Evolutionary conservation across 2,113 vertebrate species (phyloP), one percentile per base, ranked within the genome.

Genomic region (Malurus elegans): DNA sequence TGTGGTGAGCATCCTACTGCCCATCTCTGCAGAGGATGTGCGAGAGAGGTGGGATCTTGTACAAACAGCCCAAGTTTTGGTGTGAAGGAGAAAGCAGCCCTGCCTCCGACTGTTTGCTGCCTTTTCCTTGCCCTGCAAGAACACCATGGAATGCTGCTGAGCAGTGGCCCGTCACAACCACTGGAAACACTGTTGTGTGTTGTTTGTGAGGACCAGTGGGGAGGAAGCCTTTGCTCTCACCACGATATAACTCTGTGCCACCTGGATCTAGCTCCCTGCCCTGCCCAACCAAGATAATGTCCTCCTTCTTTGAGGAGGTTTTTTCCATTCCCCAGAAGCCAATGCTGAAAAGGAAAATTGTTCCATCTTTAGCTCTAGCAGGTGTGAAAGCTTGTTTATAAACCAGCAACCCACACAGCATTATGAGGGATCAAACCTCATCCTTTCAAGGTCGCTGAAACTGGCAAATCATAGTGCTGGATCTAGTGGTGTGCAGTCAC

Each of bases 211-310:
- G 48, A 45, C 40, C 65, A 25, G 29, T 25, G 75, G 48, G 64
- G 40, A 21, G 9, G 17, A 66, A 65, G 32, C 15, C 32, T 21
- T 51, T 31, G 6, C 21, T 73, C 15, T 10, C 57, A 40, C 25
- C 58, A 42, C 15, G 34, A 1, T 19, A 2, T 36, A 54, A 28
- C 0, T 0, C 47, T n/a, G 15, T 17, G 4, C n/a, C 32, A 21
- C 45, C 44, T 24, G 3, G 18, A 19, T 36, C 26, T 56, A 50
- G 34, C 53, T 88, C 40, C 83, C 36, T 20, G 48, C 44, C 74
- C 34, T 58, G 5, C 61, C 67, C 44, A 57, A n/a, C 19, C 9
- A 54, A 82, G 75, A 24, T n/a, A 62, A 65, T 53, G 20, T 20
- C 10, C 10, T 65, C 19, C 61, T 64, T 66, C 38, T 34, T 1